phyloP scores from a whole-genome alignment of 2,888 invertebrate species.

The Azorinus chamasolen region DNA sequence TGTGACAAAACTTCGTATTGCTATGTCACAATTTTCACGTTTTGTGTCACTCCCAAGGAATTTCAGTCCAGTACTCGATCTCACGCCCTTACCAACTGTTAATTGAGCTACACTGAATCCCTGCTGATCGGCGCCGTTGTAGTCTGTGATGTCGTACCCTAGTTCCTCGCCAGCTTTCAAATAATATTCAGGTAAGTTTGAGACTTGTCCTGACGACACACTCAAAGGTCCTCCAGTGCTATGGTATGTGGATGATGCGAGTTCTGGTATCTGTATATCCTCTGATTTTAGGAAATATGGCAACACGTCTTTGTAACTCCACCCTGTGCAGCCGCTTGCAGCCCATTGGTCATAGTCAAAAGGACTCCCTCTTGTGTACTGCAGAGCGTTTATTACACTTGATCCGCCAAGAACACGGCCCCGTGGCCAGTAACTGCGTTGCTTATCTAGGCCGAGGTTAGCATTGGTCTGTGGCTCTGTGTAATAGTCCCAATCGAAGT shows the following conservation, averaged over 20 bases:
- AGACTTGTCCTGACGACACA: neutral
- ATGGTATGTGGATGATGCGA: constrained; percentile 9
- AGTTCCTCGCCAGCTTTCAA: constrained; percentile 25
- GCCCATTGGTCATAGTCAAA: constrained; percentile 13
- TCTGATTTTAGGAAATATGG: constrained; percentile 20
- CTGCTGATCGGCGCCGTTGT: constrained; percentile 22
- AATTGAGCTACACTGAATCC: neutral
- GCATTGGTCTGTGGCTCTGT: constrained; percentile 84
- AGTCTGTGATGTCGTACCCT: constrained; percentile 27
- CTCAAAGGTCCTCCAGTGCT: neutral
- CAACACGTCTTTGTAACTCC: constrained; percentile 8
- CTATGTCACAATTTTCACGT: constrained; percentile 25
- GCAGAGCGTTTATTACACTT: constrained; percentile 11
- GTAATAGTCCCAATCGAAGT: constrained; percentile 85
- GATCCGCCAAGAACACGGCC: constrained; percentile 30
- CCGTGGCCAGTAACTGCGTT: constrained; percentile 20
- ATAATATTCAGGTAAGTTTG: neutral
- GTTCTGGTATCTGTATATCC: neutral
- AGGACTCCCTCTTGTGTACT: constrained; percentile 22
- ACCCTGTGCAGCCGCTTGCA: neutral
- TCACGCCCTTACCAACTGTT: neutral
- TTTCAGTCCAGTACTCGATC: constrained; percentile 9
- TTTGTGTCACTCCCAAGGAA: constrained; percentile 6
- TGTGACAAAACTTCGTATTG: constrained; percentile 56
- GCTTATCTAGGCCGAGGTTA: constrained; percentile 38